Base-by-base conservation (phyloP, 2,888 invertebrate genomes). In the Bombylius discolor region DNA sequence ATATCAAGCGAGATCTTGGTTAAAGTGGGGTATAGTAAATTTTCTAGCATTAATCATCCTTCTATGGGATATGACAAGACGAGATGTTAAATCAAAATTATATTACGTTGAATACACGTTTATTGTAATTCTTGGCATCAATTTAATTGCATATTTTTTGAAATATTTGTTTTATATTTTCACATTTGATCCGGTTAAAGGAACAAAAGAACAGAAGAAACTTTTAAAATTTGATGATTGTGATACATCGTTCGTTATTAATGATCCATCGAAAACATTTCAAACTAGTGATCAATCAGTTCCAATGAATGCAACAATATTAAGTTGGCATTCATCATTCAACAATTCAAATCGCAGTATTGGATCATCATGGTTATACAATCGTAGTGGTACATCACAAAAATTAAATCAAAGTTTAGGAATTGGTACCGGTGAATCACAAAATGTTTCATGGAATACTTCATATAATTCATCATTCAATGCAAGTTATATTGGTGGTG, bases 181-280 rank as follows among this genome's bases (percentile, higher is more conserved):
- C 11, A 72, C 63, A 23, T 65, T 63, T 5, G 64, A 65, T 49
- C 77, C 78, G 6, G 72, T 81, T 13, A 60, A 67, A 3, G 71
- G 81, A 3, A 80, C 76, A 13, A 67, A 72, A 9, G 70, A 72
- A 49, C 82, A 83, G 61, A 76, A 77, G 62, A 70, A 72, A 61
- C 68, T 82, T 14, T 67, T 82, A 13, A 78, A 78, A 57, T 73
- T 80, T 52, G 73, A 74, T 46, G 76, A 78, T 49, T 61, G 60
- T 63, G 72, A 72, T 52, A 66, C 64, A 51, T 68, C 71, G 0
- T 71, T 71, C 55, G 54, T 69, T 0, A 64, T 60, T 1, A 58
- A 61, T 0, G 36, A 59, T 4, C 51, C 61, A 14, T 14, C 53
- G 1, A 50, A 58, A 45, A 23, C 23, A 23, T 23, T 23, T 23